Percentiles rank a stretch among this genome's conserved stretches.
phyloP scores from a whole-genome alignment of 1,140 invertebrate genomes.

The Drosophila nigromelanica region DNA sequence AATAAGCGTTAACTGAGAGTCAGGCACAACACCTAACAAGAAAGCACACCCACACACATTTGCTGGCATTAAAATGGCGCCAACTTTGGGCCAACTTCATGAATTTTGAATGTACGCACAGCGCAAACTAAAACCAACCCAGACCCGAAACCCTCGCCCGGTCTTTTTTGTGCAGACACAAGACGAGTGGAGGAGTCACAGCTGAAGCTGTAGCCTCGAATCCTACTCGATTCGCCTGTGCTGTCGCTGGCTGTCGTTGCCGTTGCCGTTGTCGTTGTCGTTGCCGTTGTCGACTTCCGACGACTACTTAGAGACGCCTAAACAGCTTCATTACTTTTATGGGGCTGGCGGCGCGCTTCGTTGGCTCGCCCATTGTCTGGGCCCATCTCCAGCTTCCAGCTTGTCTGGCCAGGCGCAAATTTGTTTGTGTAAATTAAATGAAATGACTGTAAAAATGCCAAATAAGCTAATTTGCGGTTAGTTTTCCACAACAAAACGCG shows the following conservation, averaged over 20 bases:
- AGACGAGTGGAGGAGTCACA: slow-evolving; percentile 48
- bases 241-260: slow-evolving; percentile 7
- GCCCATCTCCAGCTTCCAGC: slow-evolving; percentile 2
- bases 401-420: slow-evolving; percentile 76
- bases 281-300: slow-evolving; percentile 66
- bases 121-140: slow-evolving; percentile 34
- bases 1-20: slow-evolving; percentile 39
- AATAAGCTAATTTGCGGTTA: slow-evolving; percentile 82
- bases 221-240: slow-evolving; percentile 5
- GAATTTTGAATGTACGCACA: slow-evolving; percentile 78
- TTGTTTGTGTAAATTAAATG: slow-evolving; percentile 83
- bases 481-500: slow-evolving; percentile 45
- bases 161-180: slow-evolving; percentile 73
- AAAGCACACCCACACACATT: background rate
- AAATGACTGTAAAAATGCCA: slow-evolving; percentile 82
- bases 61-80: slow-evolving; percentile 65
- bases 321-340: slow-evolving; percentile 83
- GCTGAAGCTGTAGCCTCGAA: slow-evolving; percentile 1
- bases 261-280: slow-evolving; percentile 39
- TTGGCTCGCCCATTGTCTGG: slow-evolving; percentile 77
- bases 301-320: slow-evolving; percentile 82
- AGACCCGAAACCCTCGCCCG: slow-evolving; percentile 21
- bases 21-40: slow-evolving; percentile 21
- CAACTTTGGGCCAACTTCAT: slow-evolving; percentile 72
- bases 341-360: slow-evolving; percentile 70